Conservation (phyloP, 2,888 invertebrate genomes). For the Drosophila antonietae region DNA sequence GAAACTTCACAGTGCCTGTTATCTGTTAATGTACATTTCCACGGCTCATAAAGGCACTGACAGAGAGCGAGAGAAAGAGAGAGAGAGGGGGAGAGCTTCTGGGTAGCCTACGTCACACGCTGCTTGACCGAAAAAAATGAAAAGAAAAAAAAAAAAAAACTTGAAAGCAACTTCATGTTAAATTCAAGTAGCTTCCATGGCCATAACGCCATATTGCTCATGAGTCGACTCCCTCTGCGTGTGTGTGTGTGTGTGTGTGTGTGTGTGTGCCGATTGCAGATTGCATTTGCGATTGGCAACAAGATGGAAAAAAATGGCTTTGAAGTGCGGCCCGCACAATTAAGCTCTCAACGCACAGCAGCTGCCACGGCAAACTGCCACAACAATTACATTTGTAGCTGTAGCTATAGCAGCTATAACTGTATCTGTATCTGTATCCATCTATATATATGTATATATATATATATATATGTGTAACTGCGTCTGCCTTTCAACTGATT, state of each 20-base stretch:
- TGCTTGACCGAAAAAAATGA: conserved; percentile 34
- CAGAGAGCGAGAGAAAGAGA: neutral
- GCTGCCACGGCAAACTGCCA: conserved; percentile 14
- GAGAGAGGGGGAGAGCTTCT: neutral
- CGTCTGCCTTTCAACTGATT: conserved; percentile 30
- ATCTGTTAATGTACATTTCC: conserved; percentile 74
- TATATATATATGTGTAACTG: conserved; percentile 14
- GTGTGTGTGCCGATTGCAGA: conserved; percentile 35
- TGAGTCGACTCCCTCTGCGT: neutral
- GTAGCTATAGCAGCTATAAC: conserved; percentile 4
- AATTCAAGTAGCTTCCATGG: conserved; percentile 64
- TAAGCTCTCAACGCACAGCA: conserved; percentile 70
- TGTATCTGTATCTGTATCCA: conserved; percentile 13
- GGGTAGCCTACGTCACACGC: conserved; percentile 27
- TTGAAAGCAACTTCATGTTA: conserved; percentile 62
- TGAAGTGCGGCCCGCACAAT: conserved; percentile 68
- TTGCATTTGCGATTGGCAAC: conserved; percentile 45
- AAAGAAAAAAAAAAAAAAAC: conserved; percentile 39
- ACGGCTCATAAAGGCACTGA: conserved; percentile 70
- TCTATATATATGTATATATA: too few species aligned
- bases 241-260: neutral
- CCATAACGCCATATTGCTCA: conserved; percentile 30
- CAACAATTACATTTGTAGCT: conserved; percentile 14
- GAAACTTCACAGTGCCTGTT: conserved; percentile 30
- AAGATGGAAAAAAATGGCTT: conserved; percentile 45